Evolutionary conservation across 92 coral and sea anemone genomes (phyloP), one percentile per base, ranked within the genome.

Genomic region (Zoanthus sansibaricus): DNA sequence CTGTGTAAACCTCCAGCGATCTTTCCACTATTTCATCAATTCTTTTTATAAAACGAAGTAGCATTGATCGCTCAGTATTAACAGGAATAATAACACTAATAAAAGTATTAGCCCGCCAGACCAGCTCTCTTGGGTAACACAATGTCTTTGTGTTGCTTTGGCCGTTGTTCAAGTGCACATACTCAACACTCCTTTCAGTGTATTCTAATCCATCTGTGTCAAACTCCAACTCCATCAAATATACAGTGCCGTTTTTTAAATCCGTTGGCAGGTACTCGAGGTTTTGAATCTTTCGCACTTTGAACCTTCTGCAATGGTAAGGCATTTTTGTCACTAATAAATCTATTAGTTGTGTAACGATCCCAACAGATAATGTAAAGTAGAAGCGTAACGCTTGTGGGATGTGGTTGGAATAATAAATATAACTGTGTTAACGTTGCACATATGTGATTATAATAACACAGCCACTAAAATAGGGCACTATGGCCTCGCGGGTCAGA

Each of bases 181-280:
- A 94, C 47, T 93, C 96, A 10, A 82, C 89, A 9, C 86, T 83
- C 76, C 95, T 83, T 58, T 94, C 94, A 6, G 94, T 71, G 70
- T 94, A 93, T 83, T 94, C 95, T 37, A 94, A 89, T 6, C 91
- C 98, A 54, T 94, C 95, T 45, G 92, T 88, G 48, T 83, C 86
- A 37, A 94, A 86, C 42, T 94, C 94, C 6, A 94, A 16, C 54
- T 93, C 96, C 47, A 94, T 55, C 59, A 93, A 62, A 67, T 94
- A 90, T 12, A 91, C 87, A 0, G 79, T 76, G 7, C 78, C 84
- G 44, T 44, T 82, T 18, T 71, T 51, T 14, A 70, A 75, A 17
- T n/a, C 74, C 64, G 82, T 51, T 66, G 89, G 87, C 51, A 94
- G 71, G 58, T 87, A 86, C 73, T 89, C 94, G 3, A 94, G 69